These are phyloP conservation scores for Caracal caracal DNA, from an alignment of 2,113 vertebrate species.

Conservation along the genomic window DNA sequence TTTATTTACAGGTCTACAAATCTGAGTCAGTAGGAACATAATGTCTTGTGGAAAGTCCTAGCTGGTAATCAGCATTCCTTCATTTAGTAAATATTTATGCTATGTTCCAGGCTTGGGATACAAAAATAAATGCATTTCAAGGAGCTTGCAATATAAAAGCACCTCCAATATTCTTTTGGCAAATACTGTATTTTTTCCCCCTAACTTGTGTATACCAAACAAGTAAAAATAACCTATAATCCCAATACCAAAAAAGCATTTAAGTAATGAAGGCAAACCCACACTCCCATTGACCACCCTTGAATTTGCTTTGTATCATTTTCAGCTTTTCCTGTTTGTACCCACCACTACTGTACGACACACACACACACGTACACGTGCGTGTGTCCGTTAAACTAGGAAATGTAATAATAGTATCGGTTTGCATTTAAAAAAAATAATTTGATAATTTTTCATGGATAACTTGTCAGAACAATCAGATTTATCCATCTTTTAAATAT, in stretches of 20 bases:
- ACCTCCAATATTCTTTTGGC: neutral
- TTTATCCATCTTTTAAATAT: neutral
- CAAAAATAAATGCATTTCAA: constrained; percentile 17
- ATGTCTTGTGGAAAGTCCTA: constrained; percentile 45
- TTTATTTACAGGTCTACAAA: constrained; percentile 53
- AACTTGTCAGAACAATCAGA: neutral
- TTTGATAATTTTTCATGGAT: neutral
- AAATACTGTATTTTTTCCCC: neutral
- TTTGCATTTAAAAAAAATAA: neutral
- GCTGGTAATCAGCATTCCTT: constrained; percentile 49
- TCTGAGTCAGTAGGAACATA: constrained; percentile 47
- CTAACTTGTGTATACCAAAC: neutral
- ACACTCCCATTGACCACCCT: neutral
- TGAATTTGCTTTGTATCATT: neutral
- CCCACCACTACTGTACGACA: neutral
- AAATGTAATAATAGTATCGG: neutral
- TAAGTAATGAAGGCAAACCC: constrained; percentile 12
- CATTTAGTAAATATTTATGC: constrained; percentile 48
- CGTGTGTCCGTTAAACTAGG: neutral
- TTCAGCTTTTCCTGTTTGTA: neutral
- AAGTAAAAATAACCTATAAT: constrained; percentile 19
- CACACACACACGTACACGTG: neutral
- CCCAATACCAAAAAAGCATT: constrained; percentile 7
- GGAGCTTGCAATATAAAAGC: neutral
- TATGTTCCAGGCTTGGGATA: constrained; percentile 1